A percentile compares a stretch with the other conserved stretches of the same genome.
These are phyloP conservation scores for Neodiprion lecontei DNA, from an alignment of 1,140 invertebrate genomes.

Conservation along the genomic window DNA sequence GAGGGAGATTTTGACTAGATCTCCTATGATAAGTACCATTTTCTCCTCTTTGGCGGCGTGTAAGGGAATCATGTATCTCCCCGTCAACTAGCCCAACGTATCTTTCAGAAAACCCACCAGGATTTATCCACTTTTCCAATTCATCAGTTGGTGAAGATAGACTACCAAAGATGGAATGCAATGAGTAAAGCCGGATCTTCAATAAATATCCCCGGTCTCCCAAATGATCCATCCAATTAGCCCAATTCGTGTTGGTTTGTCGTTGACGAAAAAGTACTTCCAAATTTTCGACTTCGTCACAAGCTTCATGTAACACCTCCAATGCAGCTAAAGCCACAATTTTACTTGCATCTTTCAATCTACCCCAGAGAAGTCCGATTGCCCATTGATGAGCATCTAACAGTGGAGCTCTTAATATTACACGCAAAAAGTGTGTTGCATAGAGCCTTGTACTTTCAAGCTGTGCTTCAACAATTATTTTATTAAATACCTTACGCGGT, in stretches of 20 bases:
- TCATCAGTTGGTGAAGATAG: slow-evolving; percentile 52
- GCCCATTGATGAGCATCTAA: slow-evolving; percentile 71
- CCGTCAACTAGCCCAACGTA: slow-evolving; percentile 91
- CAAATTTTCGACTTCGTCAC: slow-evolving; percentile 84
- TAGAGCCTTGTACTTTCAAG: slow-evolving; percentile 84
- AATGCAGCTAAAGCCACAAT: slow-evolving; percentile 80
- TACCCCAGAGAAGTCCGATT: slow-evolving; percentile 79
- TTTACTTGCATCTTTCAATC: slow-evolving; percentile 81
- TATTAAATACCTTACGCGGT: slow-evolving; percentile 53
- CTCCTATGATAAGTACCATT: slow-evolving; percentile 79
- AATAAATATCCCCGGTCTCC: slow-evolving; percentile 86
- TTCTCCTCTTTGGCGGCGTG: slow-evolving; percentile 81
- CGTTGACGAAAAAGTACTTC: slow-evolving; percentile 69
- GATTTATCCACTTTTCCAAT: slow-evolving; percentile 55
- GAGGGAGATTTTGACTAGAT: slow-evolving; percentile 50
- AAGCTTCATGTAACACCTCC: slow-evolving; percentile 89
- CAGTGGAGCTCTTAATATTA: slow-evolving; percentile 79
- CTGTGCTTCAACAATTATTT: slow-evolving; percentile 73
- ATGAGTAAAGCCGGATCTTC: slow-evolving; percentile 82
- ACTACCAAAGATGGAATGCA: slow-evolving; percentile 70
- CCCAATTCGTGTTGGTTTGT: slow-evolving; percentile 40
- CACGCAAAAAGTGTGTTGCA: slow-evolving; percentile 87
- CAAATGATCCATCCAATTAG: slow-evolving; percentile 69
- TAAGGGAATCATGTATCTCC: slow-evolving; percentile 85
- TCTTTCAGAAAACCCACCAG: slow-evolving; percentile 57